Evolutionary conservation across 1,140 invertebrate species (phyloP), one percentile per base, ranked within the genome.

Genomic region (Muscidifurax raptorellus): DNA sequence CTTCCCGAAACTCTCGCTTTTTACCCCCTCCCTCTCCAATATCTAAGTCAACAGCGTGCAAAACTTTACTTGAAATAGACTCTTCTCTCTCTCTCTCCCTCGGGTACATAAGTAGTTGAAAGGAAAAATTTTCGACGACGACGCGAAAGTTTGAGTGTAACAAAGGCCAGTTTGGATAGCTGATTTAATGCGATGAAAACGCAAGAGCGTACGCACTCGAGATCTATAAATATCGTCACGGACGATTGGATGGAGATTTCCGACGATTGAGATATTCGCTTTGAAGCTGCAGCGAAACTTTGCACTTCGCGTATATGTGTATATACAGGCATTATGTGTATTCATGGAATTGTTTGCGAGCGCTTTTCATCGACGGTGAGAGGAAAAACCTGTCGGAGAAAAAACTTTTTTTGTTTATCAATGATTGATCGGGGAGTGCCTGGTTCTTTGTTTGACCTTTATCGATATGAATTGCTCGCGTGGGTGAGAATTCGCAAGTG

Each of bases 171-270:
- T 83, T 77, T 76, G 32, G 40, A 74, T 72, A 71, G 66, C 78
- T 79, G 64, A 79, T 79, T 80, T 79, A 79, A 84, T 84, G 67
- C 67, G 15, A 80, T 67, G 77, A 80, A 80, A 80, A 27, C 10
- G n/a, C 25, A 80, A 80, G 52, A 59, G 52, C n/a, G 30, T 80
- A 69, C 25, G 36, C 32, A 80, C 59, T 80, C 64, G 15, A 69
- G 22, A 22, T n/a, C 3, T 59, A 28, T 27, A 78, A 36, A 40
- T 40, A 9, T 40, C 32, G 18, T 66, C 64, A n/a, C 27, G 67
- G 67, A 69, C 67, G 12, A 67, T 27, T 12, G 25, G 64, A 47
- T 47, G 44, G 44, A 12, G 4, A 44, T 75, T 25, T 75, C 25
- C 25, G 30, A 4, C 36, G 1, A 76, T 47, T 44, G 36, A 76